Evolutionary conservation across 2,797 vertebrate species (phyloP), one percentile per base, ranked within the genome.

Genomic region (Dermochelys coriacea): DNA sequence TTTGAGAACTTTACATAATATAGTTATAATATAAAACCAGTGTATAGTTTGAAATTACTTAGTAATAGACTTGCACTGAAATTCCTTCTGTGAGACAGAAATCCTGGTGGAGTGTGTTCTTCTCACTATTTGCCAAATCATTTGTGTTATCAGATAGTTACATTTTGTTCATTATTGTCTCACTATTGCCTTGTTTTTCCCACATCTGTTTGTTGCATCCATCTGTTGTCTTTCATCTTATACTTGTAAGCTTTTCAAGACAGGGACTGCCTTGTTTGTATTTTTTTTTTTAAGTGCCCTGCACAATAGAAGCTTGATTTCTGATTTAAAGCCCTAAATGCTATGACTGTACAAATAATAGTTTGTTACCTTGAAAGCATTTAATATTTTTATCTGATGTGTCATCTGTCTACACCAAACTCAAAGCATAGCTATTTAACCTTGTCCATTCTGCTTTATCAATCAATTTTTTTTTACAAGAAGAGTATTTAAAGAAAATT

Each of bases 391-490:
- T 6, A 2, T 49, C 29, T 37, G 27, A 47, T 2, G 1, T 12
- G n/a, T 21, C 57, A n/a, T 12, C 16, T 18, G 14, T 3, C 0
- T 5, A 0, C 0, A 3, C 41, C 10, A 64, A 7, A 51, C 55
- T 4, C 27, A 57, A 57, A 27, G 55, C 55, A 57, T 57, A 57
- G 25, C 5, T 57, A 57, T 57, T 57, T 57, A 57, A 27, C 23
- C 55, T 57, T 57, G 55, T 57, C 55, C 55, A 57, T 57, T 57
- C 55, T 57, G 25, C 55, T 57, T 57, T 57, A 57, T 57, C 57
- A 55, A 27, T 27, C 4, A 5, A 37, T n/a, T n/a, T 9, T 25
- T 55, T 55, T 55, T 57, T 57, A 11, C 4, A 27, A 25, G 25
- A 57, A 57, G 55, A 29, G 55, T 57, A 57, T 25, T 57, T 57